Evolutionary conservation across 2,797 vertebrate species (phyloP).

Genomic region (Stomatorhinus walkeri): DNA sequence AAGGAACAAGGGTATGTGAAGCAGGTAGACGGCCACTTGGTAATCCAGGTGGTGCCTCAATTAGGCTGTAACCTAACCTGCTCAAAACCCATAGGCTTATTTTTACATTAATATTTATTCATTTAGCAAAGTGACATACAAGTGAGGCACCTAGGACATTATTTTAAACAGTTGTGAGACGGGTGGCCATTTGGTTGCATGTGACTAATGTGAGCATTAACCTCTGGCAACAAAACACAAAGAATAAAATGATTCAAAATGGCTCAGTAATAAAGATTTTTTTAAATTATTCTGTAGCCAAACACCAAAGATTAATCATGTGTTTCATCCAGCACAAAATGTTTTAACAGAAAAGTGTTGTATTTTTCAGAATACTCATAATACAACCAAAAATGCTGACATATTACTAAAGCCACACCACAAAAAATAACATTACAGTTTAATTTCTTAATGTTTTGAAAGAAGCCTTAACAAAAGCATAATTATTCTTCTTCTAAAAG

Average conservation of each 20-base stretch:
- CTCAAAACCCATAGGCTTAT: neutral
- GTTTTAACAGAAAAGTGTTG: neutral
- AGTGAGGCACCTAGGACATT: too few species aligned
- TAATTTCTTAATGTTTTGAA: conserved; percentile 11
- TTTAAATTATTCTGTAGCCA: neutral
- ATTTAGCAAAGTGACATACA: neutral
- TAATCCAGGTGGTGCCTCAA: neutral
- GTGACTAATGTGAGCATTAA: neutral
- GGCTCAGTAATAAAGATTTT: neutral
- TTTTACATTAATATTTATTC: neutral
- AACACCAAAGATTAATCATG: neutral
- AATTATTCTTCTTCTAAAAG: neutral
- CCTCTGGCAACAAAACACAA: neutral
- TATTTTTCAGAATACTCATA: neutral
- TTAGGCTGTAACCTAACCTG: neutral
- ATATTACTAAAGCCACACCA: neutral
- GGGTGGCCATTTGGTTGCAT: neutral
- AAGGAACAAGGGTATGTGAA: conserved; percentile 15
- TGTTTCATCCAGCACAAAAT: neutral
- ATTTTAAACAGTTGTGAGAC: neutral
- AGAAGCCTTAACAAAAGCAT: neutral
- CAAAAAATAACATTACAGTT: conserved; percentile 11
- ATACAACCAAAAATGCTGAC: neutral
- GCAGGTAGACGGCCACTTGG: neutral
- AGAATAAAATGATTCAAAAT: neutral